These are phyloP conservation scores for Cerastis leucographa DNA, from an alignment of 2,888 invertebrate species.

Conservation along the genomic window DNA sequence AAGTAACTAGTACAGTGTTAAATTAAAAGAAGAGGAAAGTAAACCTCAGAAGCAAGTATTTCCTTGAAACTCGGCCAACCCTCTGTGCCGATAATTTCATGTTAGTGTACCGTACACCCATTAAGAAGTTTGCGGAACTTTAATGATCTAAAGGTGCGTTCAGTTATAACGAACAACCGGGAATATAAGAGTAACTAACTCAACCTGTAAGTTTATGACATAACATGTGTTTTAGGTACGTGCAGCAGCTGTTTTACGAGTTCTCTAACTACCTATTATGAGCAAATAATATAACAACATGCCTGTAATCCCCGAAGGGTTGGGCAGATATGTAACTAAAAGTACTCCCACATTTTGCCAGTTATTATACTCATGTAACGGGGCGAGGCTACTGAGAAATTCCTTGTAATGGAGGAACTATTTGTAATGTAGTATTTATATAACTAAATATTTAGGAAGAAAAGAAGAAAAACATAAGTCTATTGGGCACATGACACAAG, in stretches of 20 bases:
- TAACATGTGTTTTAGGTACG: neutral
- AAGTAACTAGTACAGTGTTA: neutral
- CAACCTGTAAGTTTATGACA: conserved; percentile 2
- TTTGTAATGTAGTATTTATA: no score
- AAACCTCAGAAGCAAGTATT: neutral
- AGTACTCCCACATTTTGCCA: neutral
- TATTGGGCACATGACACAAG: no score
- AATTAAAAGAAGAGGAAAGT: neutral
- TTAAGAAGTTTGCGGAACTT: conserved; percentile 40
- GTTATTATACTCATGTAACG: neutral
- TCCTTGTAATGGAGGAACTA: neutral
- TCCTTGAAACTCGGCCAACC: conserved; percentile 5
- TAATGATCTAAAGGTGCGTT: conserved; percentile 41
- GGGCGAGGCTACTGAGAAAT: neutral
- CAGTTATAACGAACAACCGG: conserved; percentile 28
- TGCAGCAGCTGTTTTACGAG: neutral
- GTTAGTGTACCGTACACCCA: conserved; percentile 12
- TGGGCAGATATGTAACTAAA: neutral
- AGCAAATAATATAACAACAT: neutral
- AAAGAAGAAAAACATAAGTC: no score
- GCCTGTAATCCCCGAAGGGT: neutral
- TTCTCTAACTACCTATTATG: neutral
- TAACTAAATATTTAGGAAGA: no score
- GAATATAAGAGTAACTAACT: conserved; percentile 2
- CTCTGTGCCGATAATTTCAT: conserved; percentile 37